These are phyloP conservation scores for Creontiades dilutus DNA, from an alignment of 2,888 invertebrate genomes.

Conservation along the genomic window DNA sequence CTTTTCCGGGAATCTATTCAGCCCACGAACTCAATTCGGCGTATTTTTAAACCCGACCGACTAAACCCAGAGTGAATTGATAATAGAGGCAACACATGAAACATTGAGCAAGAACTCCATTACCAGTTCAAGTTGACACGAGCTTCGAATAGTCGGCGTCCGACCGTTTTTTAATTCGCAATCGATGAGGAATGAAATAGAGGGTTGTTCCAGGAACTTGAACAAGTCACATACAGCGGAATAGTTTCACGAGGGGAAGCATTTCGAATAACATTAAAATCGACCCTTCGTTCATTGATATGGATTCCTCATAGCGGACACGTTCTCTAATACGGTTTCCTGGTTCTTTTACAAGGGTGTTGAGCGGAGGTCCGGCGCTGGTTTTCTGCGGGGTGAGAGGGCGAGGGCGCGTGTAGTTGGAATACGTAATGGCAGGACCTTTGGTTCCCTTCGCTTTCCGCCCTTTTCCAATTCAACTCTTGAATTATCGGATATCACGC, in stretches of 20 bases:
- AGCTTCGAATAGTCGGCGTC: no score
- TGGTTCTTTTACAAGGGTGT: slow-evolving; percentile 22
- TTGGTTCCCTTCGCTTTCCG: not conserved
- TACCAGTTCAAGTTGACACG: no score
- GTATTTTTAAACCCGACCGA: no score
- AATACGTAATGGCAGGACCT: slow-evolving; percentile 2
- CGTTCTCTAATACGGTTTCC: slow-evolving; percentile 11
- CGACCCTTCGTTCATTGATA: slow-evolving; percentile 3
- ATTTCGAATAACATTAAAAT: slow-evolving; percentile 27
- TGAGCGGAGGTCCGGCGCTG: not conserved
- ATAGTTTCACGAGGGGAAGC: not conserved
- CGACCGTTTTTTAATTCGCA: no score
- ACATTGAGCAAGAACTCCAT: no score
- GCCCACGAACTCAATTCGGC: no score
- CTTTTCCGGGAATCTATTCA: no score
- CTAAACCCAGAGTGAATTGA: no score
- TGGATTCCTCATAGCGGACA: slow-evolving; percentile 11
- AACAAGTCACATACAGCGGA: not conserved
- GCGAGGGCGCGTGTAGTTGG: not conserved
- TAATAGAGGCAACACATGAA: no score
- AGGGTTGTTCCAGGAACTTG: not conserved
- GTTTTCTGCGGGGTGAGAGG: not conserved
- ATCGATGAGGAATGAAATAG: no score
- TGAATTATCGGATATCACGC: no score
- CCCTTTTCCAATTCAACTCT: not conserved